Base-by-base conservation (phyloP, 2,888 invertebrate species). In the Apotomis betuletana region DNA sequence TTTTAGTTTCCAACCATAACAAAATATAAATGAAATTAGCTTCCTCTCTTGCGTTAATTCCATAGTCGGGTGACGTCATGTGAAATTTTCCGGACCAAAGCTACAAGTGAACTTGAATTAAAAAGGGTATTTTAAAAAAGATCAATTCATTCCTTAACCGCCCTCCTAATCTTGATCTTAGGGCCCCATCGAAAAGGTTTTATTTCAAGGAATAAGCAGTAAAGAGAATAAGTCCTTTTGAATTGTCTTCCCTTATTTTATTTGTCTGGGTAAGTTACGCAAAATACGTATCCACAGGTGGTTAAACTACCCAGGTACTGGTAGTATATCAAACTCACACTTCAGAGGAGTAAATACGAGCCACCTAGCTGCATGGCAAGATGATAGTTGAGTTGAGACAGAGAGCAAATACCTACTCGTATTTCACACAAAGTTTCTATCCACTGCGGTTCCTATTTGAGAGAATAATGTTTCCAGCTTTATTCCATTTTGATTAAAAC, bases 81-180 rank as follows among this genome's bases (percentile, higher is more conserved):
- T 65, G 65, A 65, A 65, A n/a, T 65, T 57, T 65, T 65, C 65
- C 65, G 57, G 65, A 57, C 44, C 46, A 46, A 57, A 65, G 55
- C 65, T 36, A 55, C 27, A 1, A 63, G 38, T 44, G 41, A 41
- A 52, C 41, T 52, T 44, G 44, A 6, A 41, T 41, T 41, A 6
- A 41, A 6, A 49, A 49, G 49, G 3, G 49, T 49, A 9, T 49
- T 49, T 49, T 6, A 8, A 49, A 49, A 49, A 9, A 9, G 49
- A 3, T 49, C 8, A 49, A 49, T 49, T 49, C 10, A 3, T 10
- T 49, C 10, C 49, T 41, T 49, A 9, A 49, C 10, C 9, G 9
- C 10, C 1, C 49, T 49, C 9, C 10, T 10, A 49, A 49, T 9
- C 9, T 49, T 9, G 9, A 49, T 10, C 49, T 49, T 49, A 49